A percentile compares a stretch with the other conserved stretches of the same genome.
Evolutionary conservation across 2,888 invertebrate genomes (phyloP).

Genomic region (Agriotes lineatus): DNA sequence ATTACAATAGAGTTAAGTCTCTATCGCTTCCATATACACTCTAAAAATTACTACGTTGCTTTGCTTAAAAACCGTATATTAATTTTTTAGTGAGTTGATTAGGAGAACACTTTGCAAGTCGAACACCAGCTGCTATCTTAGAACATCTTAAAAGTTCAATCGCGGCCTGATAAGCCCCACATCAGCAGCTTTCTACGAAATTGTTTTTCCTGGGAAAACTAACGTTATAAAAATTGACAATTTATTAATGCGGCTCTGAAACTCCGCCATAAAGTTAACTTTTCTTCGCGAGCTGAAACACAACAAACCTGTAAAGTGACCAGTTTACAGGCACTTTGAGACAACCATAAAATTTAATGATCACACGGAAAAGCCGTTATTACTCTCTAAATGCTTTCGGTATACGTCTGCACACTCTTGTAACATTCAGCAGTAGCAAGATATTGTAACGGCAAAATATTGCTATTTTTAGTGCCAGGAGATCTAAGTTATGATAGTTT

Average conservation of each 20-base stretch:
- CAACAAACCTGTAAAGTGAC: slow-evolving; percentile 20
- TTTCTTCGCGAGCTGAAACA: not conserved
- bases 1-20: slow-evolving; percentile 11
- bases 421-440: slow-evolving; percentile 14
- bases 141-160: no score
- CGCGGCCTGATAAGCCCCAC: no score
- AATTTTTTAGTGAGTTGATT: slow-evolving; percentile 18
- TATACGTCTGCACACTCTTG: slow-evolving; percentile 9
- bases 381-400: slow-evolving; percentile 30
- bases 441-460: slow-evolving; percentile 10
- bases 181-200: not conserved
- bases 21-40: slow-evolving; percentile 9
- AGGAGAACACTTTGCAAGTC: not conserved
- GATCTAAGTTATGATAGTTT: no score
- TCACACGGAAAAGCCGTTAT: slow-evolving; percentile 29
- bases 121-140: not conserved
- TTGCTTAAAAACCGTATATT: slow-evolving; percentile 12
- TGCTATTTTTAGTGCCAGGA: no score
- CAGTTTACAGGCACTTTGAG: slow-evolving; percentile 32
- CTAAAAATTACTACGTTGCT: slow-evolving; percentile 5
- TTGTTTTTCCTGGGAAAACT: not conserved
- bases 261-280: slow-evolving; percentile 1
- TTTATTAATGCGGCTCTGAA: not conserved
- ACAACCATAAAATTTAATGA: slow-evolving; percentile 35
- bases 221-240: not conserved